Evolutionary conservation across 2,113 vertebrate genomes (phyloP).

Genomic region (Nesoenas mayeri): DNA sequence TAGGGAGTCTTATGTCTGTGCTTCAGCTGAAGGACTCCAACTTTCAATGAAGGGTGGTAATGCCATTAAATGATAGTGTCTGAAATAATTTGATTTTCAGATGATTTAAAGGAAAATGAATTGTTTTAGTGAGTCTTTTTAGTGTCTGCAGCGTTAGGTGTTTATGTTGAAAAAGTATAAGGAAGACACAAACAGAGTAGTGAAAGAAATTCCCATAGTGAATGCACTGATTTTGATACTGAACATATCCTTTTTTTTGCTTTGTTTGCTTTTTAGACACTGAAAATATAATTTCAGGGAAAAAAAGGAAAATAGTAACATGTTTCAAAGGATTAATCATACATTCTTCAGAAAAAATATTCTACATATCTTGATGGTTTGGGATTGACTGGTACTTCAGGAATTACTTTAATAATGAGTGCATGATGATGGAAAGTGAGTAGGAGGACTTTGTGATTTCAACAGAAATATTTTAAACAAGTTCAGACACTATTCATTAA

Average conservation of each 20-base stretch:
- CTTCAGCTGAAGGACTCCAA: neutral
- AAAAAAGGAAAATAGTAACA: neutral
- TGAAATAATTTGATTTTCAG: neutral
- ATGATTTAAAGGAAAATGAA: neutral
- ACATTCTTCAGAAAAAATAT: neutral
- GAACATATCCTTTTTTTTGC: neutral
- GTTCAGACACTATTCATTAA: neutral
- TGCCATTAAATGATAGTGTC: neutral
- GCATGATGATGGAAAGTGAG: neutral
- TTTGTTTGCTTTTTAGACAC: neutral
- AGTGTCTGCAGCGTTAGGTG: neutral
- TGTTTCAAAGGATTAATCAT: neutral
- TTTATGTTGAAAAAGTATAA: neutral
- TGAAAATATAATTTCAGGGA: neutral
- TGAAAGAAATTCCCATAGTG: neutral
- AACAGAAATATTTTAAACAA: conserved; percentile 9
- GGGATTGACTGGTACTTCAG: neutral
- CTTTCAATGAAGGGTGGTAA: neutral
- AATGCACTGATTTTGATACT: neutral
- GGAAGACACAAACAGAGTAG: neutral
- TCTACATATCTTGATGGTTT: neutral
- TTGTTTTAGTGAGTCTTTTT: neutral
- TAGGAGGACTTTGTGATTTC: conserved; percentile 5
- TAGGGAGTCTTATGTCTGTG: neutral
- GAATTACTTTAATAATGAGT: neutral